These are phyloP conservation scores for Drosophila virilis DNA, from an alignment of 1,140 invertebrate genomes.

Conservation along the genomic window DNA sequence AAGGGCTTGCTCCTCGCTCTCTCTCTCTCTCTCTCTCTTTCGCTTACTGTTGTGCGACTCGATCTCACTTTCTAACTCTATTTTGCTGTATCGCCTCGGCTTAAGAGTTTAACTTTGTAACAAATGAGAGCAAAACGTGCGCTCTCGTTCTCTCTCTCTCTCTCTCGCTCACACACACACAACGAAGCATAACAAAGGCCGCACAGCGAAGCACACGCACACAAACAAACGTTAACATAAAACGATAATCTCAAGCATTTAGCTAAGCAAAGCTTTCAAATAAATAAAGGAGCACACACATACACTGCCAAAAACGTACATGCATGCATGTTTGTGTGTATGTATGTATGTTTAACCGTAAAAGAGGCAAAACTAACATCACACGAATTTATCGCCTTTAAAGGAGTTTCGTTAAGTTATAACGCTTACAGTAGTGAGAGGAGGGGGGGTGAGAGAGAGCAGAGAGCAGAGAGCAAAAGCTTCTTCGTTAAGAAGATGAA, in stretches of 20 bases:
- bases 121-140: neutral
- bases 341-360: neutral
- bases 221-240: conserved; percentile 33
- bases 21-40: neutral
- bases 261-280: conserved; percentile 45
- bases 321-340: neutral
- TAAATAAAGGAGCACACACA: neutral
- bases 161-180: conserved; percentile 2
- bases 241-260: conserved; percentile 59
- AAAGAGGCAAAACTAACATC: neutral
- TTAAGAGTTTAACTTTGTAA: conserved; percentile 3
- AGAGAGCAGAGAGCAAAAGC: no score
- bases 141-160: neutral
- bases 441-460: no score
- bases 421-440: neutral
- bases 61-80: neutral
- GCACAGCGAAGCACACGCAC: neutral
- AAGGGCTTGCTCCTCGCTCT: neutral
- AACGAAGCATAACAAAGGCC: conserved; percentile 54
- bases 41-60: neutral
- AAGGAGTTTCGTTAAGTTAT: neutral
- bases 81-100: neutral
- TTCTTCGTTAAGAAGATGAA: no score
- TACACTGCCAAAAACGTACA: no score
- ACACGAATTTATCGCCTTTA: no score